These are phyloP conservation scores for Idris sp. DNA, from an alignment of 1,140 invertebrate genomes.

Conservation along the genomic window DNA sequence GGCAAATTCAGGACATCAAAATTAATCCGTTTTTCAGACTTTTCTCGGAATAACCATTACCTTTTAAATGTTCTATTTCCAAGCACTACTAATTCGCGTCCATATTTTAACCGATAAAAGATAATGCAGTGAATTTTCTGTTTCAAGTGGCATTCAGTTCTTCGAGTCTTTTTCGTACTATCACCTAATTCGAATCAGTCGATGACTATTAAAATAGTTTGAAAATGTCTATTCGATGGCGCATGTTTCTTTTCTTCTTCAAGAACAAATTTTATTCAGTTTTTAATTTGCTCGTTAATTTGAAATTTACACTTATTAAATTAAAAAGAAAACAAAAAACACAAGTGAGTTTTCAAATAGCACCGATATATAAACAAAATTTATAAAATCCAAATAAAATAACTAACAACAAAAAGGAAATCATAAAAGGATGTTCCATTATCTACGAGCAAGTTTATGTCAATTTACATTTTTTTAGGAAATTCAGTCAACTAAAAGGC, in stretches of 20 bases:
- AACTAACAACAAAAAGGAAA: too few species aligned
- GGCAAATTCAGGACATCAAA: not conserved
- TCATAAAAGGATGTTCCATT: too few species aligned
- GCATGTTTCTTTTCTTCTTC: not conserved
- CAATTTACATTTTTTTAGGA: too few species aligned
- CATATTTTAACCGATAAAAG: conserved; percentile 71
- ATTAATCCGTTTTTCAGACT: conserved; percentile 25
- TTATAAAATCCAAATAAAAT: too few species aligned
- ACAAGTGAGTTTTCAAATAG: too few species aligned
- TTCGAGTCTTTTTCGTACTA: conserved; percentile 11
- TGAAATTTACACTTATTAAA: conserved; percentile 7
- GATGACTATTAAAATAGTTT: too few species aligned
- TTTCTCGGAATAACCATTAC: conserved; percentile 57
- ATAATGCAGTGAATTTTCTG: conserved; percentile 65
- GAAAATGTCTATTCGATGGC: conserved; percentile 26
- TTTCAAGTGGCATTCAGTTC: conserved; percentile 44
- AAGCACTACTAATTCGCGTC: conserved; percentile 62
- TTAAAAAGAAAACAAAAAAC: too few species aligned
- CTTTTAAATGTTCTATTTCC: conserved; percentile 65
- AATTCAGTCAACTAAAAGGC: too few species aligned
- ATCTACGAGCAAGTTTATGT: too few species aligned
- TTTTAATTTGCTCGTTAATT: not conserved
- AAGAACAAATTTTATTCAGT: too few species aligned
- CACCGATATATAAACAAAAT: too few species aligned
- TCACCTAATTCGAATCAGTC: conserved; percentile 37